Percentiles rank a stretch among this genome's conserved stretches.
phyloP scores from a whole-genome alignment of 2,888 invertebrate species.

The Cancer borealis region DNA sequence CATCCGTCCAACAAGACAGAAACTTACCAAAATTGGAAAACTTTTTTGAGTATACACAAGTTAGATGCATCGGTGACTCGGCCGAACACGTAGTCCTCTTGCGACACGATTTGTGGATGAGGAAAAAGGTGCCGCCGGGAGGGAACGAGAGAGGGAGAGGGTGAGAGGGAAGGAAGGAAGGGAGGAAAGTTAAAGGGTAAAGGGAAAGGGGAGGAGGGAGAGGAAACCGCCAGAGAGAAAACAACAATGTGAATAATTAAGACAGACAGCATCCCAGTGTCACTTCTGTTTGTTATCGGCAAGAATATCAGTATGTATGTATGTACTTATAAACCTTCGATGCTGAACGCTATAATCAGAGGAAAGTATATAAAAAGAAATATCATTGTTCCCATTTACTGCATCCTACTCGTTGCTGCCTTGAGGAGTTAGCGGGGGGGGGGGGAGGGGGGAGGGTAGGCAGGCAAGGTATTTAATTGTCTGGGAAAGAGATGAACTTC shows the following conservation, averaged over 20 bases:
- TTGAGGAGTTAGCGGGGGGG: no score
- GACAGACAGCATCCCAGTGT: neutral
- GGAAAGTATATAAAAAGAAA: no score
- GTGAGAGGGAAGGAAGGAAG: neutral
- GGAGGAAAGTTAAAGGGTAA: neutral
- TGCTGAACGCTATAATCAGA: neutral
- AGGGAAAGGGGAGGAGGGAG: neutral
- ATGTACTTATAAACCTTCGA: neutral
- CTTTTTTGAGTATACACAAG: constrained; percentile 48
- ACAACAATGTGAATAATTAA: neutral
- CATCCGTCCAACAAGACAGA: constrained; percentile 37
- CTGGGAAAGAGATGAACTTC: no score
- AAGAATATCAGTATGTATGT: neutral
- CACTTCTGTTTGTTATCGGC: neutral
- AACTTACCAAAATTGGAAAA: constrained; percentile 37
- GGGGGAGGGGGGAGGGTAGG: no score
- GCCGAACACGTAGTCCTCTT: constrained; percentile 33
- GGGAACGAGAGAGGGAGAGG: neutral
- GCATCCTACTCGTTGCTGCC: no score
- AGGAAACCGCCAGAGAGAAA: neutral
- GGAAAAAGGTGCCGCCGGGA: neutral
- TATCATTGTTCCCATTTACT: no score
- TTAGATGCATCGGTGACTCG: constrained; percentile 41
- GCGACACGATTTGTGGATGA: constrained; percentile 3
- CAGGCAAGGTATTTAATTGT: no score